Evolutionary conservation across 1,140 invertebrate genomes (phyloP).

Genomic region (Drosophila repleta): DNA sequence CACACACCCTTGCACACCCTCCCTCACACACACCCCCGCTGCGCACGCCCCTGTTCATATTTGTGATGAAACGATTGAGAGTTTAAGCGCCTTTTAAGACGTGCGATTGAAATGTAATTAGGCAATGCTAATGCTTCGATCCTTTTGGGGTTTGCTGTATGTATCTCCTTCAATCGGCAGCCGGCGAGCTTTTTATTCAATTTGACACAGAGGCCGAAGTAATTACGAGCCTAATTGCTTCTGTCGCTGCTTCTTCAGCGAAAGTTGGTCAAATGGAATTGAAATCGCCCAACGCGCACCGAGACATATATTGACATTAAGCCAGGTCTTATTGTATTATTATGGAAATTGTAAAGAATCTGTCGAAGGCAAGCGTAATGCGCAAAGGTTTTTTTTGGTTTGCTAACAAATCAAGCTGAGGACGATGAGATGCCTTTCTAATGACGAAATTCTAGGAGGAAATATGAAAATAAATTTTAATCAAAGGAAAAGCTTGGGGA

Average conservation of each 20-base stretch:
- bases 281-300: slow-evolving; percentile 18
- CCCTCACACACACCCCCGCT: not conserved
- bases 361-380: not conserved
- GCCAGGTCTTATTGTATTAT: slow-evolving; percentile 27
- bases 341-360: slow-evolving; percentile 10
- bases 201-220: slow-evolving; percentile 44
- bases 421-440: not conserved
- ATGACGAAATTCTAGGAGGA: not conserved
- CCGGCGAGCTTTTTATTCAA: slow-evolving; percentile 25
- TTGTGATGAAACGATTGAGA: slow-evolving; percentile 51
- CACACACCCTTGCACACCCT: not conserved
- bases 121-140: slow-evolving; percentile 69
- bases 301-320: slow-evolving; percentile 35
- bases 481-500: not conserved
- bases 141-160: slow-evolving; percentile 6
- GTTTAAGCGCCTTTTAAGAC: slow-evolving; percentile 66
- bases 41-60: slow-evolving; percentile 16
- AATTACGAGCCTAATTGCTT: slow-evolving; percentile 56
- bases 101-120: slow-evolving; percentile 78
- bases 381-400: not conserved
- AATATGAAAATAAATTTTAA: not conserved
- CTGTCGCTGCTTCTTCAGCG: slow-evolving; percentile 18
- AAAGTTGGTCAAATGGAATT: slow-evolving; percentile 38
- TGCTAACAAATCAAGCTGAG: not conserved
- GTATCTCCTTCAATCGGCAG: not conserved